Conservation (phyloP, 1,140 invertebrate species). For the Oncopodura yosiiana region DNA sequence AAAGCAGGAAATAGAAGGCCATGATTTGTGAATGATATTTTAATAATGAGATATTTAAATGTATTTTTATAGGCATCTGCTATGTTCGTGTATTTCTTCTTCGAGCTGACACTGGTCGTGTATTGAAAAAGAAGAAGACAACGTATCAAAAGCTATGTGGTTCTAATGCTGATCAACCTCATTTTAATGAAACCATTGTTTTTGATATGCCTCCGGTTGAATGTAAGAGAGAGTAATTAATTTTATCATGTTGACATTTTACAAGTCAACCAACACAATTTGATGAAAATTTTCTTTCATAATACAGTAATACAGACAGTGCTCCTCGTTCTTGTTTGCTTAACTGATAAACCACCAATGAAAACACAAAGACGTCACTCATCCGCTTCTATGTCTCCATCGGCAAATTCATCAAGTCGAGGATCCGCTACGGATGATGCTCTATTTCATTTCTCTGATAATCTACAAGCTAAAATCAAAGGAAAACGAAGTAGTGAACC, state of each 20-base stretch:
- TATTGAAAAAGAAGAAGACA: slow-evolving; percentile 31
- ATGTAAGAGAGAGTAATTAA: no score
- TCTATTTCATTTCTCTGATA: slow-evolving; percentile 31
- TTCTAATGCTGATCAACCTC: slow-evolving; percentile 20
- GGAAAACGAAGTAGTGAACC: not conserved
- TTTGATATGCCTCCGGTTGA: slow-evolving; percentile 35
- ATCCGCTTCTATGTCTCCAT: not conserved
- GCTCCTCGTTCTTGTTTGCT: slow-evolving; percentile 31
- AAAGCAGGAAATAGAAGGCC: no score
- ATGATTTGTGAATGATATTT: not conserved
- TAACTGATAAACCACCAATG: slow-evolving; percentile 20
- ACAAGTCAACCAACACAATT: no score
- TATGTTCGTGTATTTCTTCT: slow-evolving; percentile 30
- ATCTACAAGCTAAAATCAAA: slow-evolving; percentile 20
- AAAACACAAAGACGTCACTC: not conserved
- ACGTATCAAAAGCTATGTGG: slow-evolving; percentile 22
- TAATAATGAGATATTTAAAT: not conserved
- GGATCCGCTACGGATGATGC: slow-evolving; percentile 13
- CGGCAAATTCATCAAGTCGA: not conserved
- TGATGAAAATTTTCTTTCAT: no score
- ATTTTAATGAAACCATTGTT: slow-evolving; percentile 32
- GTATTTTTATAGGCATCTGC: slow-evolving; percentile 30
- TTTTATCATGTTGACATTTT: no score
- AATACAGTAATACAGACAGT: slow-evolving; percentile 34
- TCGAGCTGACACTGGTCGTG: slow-evolving; percentile 31